Evolutionary conservation across 2,797 vertebrate species (phyloP).

Genomic region (Esox lucius): DNA sequence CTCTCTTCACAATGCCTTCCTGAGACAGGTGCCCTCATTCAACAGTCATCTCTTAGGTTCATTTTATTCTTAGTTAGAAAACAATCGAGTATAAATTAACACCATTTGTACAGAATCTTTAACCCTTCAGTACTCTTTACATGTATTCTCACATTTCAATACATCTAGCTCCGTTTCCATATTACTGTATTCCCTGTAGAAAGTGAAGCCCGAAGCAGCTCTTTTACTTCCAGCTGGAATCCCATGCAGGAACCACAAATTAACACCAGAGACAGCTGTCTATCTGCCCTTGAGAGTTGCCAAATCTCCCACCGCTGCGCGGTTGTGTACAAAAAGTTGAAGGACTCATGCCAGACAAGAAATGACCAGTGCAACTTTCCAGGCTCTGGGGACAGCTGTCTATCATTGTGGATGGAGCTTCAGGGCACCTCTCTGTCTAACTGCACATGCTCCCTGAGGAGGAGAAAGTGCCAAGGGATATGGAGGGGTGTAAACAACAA

Average conservation of each 20-base stretch:
- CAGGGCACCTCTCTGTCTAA: slow-evolving; percentile 51
- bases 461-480: not conserved
- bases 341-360: slow-evolving; percentile 42
- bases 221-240: not conserved
- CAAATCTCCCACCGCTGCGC: slow-evolving; percentile 50
- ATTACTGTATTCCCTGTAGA: not conserved
- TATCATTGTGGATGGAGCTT: slow-evolving; percentile 38
- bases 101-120: not conserved
- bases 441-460: not conserved
- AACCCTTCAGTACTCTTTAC: not conserved
- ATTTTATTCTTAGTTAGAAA: not conserved
- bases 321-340: slow-evolving; percentile 54
- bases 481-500: not conserved
- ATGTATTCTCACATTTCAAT: not conserved
- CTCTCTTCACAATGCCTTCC: slow-evolving; percentile 71
- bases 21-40: slow-evolving; percentile 45
- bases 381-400: slow-evolving; percentile 37
- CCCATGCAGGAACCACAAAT: not conserved
- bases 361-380: not conserved
- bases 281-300: slow-evolving; percentile 44
- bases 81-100: too few species aligned
- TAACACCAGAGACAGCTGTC: slow-evolving; percentile 32
- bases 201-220: not conserved
- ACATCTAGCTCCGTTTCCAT: too few species aligned
- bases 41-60: not conserved